Conservation (phyloP, 1,140 invertebrate genomes). For the Calephelis virginiensis region DNA sequence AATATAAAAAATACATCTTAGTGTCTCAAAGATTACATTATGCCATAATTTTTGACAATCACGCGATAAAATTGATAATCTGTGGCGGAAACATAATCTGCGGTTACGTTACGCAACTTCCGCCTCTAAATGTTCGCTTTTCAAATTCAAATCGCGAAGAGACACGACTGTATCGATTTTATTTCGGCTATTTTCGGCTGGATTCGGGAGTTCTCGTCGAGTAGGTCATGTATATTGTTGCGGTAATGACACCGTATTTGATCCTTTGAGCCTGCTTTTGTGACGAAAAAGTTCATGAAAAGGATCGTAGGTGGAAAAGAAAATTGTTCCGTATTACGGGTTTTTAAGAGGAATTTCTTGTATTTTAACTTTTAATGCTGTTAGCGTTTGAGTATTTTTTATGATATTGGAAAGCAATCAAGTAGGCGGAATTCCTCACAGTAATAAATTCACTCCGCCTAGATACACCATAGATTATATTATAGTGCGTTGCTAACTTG, state of each 20-base stretch:
- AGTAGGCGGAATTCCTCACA: too few species aligned
- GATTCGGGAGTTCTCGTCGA: constrained; percentile 12
- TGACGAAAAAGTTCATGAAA: background rate
- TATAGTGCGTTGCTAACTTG: too few species aligned
- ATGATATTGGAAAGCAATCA: too few species aligned
- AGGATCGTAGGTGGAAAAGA: background rate
- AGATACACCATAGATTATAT: too few species aligned
- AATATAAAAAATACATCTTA: too few species aligned
- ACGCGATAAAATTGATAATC: constrained; percentile 13
- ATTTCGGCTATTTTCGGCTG: constrained; percentile 8
- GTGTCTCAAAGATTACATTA: too few species aligned
- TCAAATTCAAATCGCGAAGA: constrained; percentile 18
- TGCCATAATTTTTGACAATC: background rate
- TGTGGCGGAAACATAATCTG: constrained; percentile 15
- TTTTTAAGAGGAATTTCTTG: too few species aligned
- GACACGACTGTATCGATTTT: constrained; percentile 16
- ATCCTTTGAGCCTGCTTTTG: constrained; percentile 5
- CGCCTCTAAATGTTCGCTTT: constrained; percentile 10
- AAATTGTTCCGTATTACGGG: too few species aligned
- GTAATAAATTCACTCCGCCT: too few species aligned
- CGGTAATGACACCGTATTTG: constrained; percentile 10
- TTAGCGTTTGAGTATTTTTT: too few species aligned
- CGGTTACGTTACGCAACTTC: constrained; percentile 14
- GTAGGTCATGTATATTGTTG: constrained; percentile 11
- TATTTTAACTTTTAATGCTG: too few species aligned